Conservation (phyloP, 2,113 vertebrate species). For the Quiscalus mexicanus region DNA sequence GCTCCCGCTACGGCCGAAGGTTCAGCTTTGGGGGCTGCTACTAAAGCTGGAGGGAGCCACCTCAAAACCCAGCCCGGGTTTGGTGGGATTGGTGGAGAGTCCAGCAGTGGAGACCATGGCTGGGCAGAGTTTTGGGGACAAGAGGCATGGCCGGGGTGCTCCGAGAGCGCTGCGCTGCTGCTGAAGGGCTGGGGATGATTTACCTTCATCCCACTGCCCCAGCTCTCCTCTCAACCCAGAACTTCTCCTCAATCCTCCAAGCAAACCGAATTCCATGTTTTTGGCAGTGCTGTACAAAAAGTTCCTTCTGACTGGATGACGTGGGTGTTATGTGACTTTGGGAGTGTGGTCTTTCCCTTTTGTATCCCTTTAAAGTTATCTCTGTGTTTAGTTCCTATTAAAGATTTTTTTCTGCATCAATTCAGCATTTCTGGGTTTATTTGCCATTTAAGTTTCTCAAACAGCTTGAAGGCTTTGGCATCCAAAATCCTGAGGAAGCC, state of each 20-base stretch:
- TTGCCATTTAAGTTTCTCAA: neutral
- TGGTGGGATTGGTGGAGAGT: neutral
- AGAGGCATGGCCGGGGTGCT: accelerated
- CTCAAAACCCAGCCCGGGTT: neutral
- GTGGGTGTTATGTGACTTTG: neutral
- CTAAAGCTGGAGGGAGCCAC: accelerated
- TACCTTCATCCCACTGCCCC: accelerated
- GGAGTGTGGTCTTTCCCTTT: neutral
- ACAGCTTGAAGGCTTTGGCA: neutral
- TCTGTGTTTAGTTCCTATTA: neutral
- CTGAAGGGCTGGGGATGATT: accelerated
- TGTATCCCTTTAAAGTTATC: neutral
- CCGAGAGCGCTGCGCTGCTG: accelerated
- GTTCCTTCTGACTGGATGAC: neutral
- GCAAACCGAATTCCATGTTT: accelerated
- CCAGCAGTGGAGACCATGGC: accelerated
- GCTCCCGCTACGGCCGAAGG: neutral
- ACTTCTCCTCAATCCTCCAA: neutral
- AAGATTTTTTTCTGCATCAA: neutral
- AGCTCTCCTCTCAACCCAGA: neutral
- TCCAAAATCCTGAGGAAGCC: neutral
- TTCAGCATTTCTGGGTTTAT: neutral
- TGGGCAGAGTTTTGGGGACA: neutral
- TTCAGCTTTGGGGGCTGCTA: neutral
- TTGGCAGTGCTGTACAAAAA: accelerated